These are phyloP conservation scores for Pagrus major DNA, from an alignment of 2,113 vertebrate species.

Conservation along the genomic window DNA sequence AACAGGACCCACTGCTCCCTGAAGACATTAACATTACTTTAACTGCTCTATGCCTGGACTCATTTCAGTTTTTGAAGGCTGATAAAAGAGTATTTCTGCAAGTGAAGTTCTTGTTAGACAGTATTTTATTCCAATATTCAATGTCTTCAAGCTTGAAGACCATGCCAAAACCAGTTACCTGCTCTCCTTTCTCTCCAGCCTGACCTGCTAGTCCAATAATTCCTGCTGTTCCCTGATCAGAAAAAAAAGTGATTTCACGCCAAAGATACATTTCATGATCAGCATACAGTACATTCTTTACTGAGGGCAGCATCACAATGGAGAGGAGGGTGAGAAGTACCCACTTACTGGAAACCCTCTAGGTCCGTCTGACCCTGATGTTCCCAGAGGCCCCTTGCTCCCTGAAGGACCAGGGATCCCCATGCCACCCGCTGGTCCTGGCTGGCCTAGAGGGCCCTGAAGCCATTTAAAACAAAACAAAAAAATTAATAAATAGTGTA, in stretches of 20 bases:
- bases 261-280: not conserved
- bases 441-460: slow-evolving; percentile 79
- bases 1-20: slow-evolving; percentile 77
- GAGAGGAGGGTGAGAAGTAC: slow-evolving; percentile 53
- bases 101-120: not conserved
- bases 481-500: not conserved
- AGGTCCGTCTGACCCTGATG: slow-evolving; percentile 66
- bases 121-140: not conserved
- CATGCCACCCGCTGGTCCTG: slow-evolving; percentile 66
- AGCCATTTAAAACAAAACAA: not conserved
- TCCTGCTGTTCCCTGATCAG: slow-evolving; percentile 80
- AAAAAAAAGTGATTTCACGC: not conserved
- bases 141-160: too few relatives aligned
- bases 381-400: slow-evolving; percentile 74
- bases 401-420: slow-evolving; percentile 82
- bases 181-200: slow-evolving; percentile 80
- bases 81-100: not conserved
- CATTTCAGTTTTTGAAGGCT: not conserved
- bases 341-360: slow-evolving; percentile 85
- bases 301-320: not conserved
- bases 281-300: not conserved
- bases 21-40: not conserved
- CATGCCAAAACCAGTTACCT: slow-evolving; percentile 71
- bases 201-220: slow-evolving; percentile 70
- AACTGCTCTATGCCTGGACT: not conserved